Conservation (phyloP, 2,888 invertebrate species). For the Pristionchus fissidentatus region DNA sequence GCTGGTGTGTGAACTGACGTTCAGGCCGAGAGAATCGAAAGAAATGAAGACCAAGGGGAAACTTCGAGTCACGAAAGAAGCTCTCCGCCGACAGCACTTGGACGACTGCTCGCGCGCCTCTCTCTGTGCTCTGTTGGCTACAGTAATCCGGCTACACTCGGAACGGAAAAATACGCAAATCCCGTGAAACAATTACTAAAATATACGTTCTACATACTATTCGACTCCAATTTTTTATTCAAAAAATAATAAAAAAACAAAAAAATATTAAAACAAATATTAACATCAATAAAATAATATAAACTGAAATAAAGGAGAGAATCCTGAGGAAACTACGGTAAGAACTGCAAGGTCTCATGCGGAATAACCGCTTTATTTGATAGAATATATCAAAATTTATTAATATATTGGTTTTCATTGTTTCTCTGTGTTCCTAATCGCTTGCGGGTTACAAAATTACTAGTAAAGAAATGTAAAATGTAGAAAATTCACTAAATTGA, state of each 20-base stretch:
- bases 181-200: not conserved
- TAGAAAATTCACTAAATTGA: not conserved
- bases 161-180: not conserved
- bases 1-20: slow-evolving; percentile 33
- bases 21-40: slow-evolving; percentile 35
- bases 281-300: not conserved
- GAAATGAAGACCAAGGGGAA: slow-evolving; percentile 36
- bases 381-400: not conserved
- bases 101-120: slow-evolving; percentile 23
- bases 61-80: slow-evolving; percentile 30
- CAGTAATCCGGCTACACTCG: slow-evolving; percentile 44
- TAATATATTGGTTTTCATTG: not conserved
- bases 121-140: slow-evolving; percentile 9
- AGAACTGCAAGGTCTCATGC: slow-evolving; percentile 47
- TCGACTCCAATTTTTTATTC: not conserved
- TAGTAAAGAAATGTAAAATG: not conserved
- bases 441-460: too few relatives aligned
- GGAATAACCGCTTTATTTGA: not conserved
- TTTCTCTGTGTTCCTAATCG: not conserved
- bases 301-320: not conserved
- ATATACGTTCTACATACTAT: not conserved
- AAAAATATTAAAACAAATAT: not conserved
- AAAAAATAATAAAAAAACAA: slow-evolving; percentile 27
- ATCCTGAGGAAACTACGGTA: not conserved
- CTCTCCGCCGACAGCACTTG: slow-evolving; percentile 38